Percentiles rank a stretch among this genome's conserved stretches.
phyloP scores from a whole-genome alignment of 2,797 vertebrate species.

The Rhinoraja longicauda region DNA sequence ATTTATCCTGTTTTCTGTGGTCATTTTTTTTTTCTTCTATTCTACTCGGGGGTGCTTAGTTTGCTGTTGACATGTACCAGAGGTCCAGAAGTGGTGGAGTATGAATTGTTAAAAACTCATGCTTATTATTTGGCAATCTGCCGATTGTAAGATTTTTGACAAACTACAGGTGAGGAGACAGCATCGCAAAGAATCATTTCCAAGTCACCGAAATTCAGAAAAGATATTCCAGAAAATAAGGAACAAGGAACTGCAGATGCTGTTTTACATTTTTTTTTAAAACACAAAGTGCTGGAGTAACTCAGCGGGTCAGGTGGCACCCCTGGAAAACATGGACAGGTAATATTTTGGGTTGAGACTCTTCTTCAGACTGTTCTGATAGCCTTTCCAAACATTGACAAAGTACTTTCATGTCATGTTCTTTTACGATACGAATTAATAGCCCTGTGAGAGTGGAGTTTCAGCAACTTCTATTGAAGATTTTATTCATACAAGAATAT shows the following conservation, averaged over 20 bases:
- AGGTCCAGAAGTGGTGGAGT: too few relatives aligned
- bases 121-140: neutral
- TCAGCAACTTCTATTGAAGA: too few relatives aligned
- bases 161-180: neutral
- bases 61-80: neutral
- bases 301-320: too few relatives aligned
- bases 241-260: too few relatives aligned
- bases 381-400: too few relatives aligned
- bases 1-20: neutral
- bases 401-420: too few relatives aligned
- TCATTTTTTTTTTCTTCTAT: neutral
- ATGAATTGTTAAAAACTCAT: neutral
- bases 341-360: too few relatives aligned
- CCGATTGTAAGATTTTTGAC: neutral
- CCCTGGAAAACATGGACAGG: too few relatives aligned
- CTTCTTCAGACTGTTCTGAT: neutral
- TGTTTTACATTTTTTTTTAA: too few relatives aligned
- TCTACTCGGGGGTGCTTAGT: neutral
- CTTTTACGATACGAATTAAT: neutral
- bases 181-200: neutral
- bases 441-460: neutral
- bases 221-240: neutral
- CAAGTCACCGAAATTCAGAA: neutral
- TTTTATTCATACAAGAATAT: too few relatives aligned
- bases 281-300: too few relatives aligned